Evolutionary conservation across 2,113 vertebrate species (phyloP), one percentile per base, ranked within the genome.

Genomic region (Mustelus asterias): DNA sequence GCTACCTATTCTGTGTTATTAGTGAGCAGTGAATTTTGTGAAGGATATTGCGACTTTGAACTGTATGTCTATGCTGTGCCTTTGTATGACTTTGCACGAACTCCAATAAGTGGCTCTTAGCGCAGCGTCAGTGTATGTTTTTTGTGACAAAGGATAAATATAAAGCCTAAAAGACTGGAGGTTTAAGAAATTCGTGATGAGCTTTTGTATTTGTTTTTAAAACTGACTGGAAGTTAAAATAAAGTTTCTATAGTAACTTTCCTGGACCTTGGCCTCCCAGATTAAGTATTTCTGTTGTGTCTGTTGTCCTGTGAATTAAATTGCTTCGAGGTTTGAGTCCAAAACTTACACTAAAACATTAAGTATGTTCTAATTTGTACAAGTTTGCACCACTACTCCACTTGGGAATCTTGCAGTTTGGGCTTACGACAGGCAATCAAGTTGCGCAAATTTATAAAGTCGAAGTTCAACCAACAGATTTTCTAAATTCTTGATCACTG

Each of bases 181-280:
- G 98, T 98, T 98, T 97, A 98, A 98, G 97, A 98, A 97, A 98
- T 98, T 98, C 98, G 98, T 98, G 98, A 98, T 98, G 97, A 98
- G 97, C 97, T 98, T 98, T 98, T 98, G 97, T 98, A 98, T 98
- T 98, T 98, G 97, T 99, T 99, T 98, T 98, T 98, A 97, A 97
- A 96, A 3, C 97, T 98, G 98, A 99, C 98, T 99, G 98, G 98
- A 99, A 99, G 98, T 98, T 97, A 98, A 98, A 99, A 98, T 99
- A 99, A 99, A 99, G 98, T 99, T 99, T 99, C 97, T 99, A 99
- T 98, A 99, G 98, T 98, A 99, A 98, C 97, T 97, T 97, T 97
- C 97, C 96, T 95, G 94, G 41, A 72, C 94, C 48, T 95, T 95
- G 26, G 94, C 26, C 65, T 95, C 94, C 69, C 65, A 95, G 37